phyloP scores from a whole-genome alignment of 2,113 vertebrate genomes.

The Pheucticus melanocephalus region DNA sequence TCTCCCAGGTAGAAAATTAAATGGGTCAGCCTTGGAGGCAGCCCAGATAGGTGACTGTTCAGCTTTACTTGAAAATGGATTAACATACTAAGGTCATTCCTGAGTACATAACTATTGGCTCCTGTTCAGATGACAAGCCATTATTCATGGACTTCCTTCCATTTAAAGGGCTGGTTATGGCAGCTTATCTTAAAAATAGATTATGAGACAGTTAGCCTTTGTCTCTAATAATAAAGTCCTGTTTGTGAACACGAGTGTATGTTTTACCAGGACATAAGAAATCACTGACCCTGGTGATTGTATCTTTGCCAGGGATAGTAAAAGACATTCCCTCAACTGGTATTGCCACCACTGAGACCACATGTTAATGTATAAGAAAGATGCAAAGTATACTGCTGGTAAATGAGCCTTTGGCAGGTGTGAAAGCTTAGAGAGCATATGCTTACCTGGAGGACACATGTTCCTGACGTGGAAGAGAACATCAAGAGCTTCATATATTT shows the following conservation, averaged over 20 bases:
- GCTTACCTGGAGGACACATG: neutral
- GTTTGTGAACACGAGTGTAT: neutral
- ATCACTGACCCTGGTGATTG: neutral
- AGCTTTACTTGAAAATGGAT: constrained; percentile 40
- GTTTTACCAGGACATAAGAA: neutral
- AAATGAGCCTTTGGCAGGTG: neutral
- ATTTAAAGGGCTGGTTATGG: neutral
- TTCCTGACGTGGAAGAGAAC: neutral
- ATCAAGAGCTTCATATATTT: neutral
- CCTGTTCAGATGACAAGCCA: neutral
- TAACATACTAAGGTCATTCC: constrained; percentile 27
- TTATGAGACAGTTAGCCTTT: neutral
- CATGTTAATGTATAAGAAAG: neutral
- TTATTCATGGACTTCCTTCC: constrained; percentile 14
- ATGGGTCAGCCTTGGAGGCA: constrained; percentile 42
- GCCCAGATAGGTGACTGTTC: constrained; percentile 15
- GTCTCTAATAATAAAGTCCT: neutral
- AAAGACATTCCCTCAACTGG: neutral
- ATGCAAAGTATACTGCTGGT: neutral
- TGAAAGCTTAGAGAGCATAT: neutral
- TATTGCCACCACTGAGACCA: neutral
- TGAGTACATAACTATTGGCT: constrained; percentile 17
- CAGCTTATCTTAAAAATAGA: neutral
- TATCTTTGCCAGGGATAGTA: neutral
- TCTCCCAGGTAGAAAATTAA: constrained; percentile 56